These are phyloP conservation scores for Cariama cristata DNA, from an alignment of 2,113 vertebrate species.

Conservation along the genomic window DNA sequence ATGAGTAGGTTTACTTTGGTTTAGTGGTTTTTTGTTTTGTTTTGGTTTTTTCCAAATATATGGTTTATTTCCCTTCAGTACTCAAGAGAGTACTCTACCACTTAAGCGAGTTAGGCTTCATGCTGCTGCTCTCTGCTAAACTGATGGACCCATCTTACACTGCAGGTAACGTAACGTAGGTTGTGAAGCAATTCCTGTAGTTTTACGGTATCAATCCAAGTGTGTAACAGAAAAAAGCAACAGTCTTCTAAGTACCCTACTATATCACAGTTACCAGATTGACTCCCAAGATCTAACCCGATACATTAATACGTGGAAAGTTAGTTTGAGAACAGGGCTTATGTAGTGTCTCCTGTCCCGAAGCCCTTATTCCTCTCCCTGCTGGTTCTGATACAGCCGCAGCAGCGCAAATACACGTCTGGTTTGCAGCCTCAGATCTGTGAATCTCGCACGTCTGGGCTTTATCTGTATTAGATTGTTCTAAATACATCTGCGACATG, in stretches of 20 bases:
- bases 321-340: neutral
- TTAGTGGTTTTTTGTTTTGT: neutral
- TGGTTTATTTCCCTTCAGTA: neutral
- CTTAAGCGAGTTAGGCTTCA: neutral
- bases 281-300: neutral
- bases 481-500: neutral
- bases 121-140: neutral
- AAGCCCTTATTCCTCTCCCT: neutral
- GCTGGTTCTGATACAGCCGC: neutral
- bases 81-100: neutral
- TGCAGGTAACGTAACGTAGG: rapidly evolving
- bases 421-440: neutral
- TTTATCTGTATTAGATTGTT: neutral
- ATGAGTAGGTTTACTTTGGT: neutral
- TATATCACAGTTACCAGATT: neutral
- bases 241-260: neutral
- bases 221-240: neutral
- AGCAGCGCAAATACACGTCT: neutral
- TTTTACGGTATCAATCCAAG: neutral
- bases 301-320: neutral
- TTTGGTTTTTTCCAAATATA: neutral
- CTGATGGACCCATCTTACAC: neutral
- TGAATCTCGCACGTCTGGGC: neutral
- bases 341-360: neutral
- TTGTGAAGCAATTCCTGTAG: neutral